A percentile compares a stretch with the other conserved stretches of the same genome.
Conservation (phyloP, 2,113 vertebrate genomes). For the Noctilio leporinus region DNA sequence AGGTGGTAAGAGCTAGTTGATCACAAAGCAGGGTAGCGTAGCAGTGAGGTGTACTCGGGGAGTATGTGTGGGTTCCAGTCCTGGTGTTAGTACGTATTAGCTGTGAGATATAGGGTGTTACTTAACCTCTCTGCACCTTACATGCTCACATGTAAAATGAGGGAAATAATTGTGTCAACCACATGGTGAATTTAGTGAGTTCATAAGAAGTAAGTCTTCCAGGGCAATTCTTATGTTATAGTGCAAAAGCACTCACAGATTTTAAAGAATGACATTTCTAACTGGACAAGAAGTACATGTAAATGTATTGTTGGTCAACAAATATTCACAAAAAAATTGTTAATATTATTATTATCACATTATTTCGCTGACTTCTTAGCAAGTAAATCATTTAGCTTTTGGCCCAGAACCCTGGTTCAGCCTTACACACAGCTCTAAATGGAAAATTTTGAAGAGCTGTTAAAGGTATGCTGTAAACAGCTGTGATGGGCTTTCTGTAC, state of each 20-base stretch:
- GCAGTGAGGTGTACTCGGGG: not conserved
- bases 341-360: not conserved
- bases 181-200: not conserved
- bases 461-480: not conserved
- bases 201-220: not conserved
- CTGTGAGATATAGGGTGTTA: not conserved
- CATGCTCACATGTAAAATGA: not conserved
- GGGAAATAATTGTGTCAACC: not conserved
- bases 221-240: not conserved
- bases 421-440: not conserved
- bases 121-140: not conserved
- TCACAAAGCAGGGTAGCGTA: not conserved
- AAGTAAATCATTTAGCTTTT: not conserved
- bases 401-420: not conserved
- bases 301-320: not conserved
- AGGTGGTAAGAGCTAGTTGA: not conserved
- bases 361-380: not conserved
- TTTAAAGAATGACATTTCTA: not conserved
- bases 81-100: not conserved
- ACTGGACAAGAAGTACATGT: not conserved
- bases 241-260: not conserved
- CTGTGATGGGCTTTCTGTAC: not conserved
- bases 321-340: not conserved
- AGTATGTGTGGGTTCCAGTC: accelerated
- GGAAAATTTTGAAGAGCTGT: not conserved